Conservation (phyloP, 1,140 invertebrate species). For the Pomacea maculata region DNA sequence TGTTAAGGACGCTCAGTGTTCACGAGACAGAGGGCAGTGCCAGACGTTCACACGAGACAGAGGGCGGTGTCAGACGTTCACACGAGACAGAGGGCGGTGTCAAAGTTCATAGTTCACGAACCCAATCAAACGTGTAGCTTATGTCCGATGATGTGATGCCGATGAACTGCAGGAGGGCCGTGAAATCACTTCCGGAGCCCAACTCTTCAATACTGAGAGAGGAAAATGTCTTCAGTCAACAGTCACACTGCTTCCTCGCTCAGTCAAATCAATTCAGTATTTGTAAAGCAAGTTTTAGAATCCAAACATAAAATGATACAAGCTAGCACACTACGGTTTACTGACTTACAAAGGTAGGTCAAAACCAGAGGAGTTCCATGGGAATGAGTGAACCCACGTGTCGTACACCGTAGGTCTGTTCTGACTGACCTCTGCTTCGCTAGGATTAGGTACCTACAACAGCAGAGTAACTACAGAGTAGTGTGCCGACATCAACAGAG, state of each 20-base stretch:
- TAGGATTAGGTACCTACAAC: not conserved
- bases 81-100: too few species aligned
- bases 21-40: too few species aligned
- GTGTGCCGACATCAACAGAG: not conserved
- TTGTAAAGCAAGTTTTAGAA: too few species aligned
- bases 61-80: too few species aligned
- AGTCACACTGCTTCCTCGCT: too few species aligned
- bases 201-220: constrained; percentile 36
- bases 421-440: not conserved
- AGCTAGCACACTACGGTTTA: not conserved
- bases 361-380: not conserved
- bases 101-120: not conserved
- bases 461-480: not conserved
- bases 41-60: too few species aligned
- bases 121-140: constrained; percentile 42
- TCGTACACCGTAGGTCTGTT: not conserved
- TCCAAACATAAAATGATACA: not conserved
- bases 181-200: constrained; percentile 64
- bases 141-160: constrained; percentile 61
- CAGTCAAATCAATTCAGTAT: too few species aligned
- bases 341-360: not conserved
- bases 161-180: constrained; percentile 54
- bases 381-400: not conserved
- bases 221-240: too few species aligned
- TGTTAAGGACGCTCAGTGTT: too few species aligned